Conservation (phyloP, 2,113 vertebrate genomes). For the Dipodomys ordii region DNA sequence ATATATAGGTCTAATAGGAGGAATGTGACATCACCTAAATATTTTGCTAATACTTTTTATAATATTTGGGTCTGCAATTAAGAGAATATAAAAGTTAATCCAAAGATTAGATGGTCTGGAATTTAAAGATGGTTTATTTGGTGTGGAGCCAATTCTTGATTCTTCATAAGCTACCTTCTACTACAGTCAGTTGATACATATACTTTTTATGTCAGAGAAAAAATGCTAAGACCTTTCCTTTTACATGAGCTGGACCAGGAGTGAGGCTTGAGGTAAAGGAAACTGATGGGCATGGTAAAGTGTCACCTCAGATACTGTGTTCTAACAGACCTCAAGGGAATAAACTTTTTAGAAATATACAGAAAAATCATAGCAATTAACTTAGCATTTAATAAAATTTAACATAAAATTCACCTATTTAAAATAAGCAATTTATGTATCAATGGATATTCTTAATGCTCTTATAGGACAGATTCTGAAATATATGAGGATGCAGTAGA, state of each 20-base stretch:
- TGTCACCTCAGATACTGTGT: background rate
- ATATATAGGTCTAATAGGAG: background rate
- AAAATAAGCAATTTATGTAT: constrained; percentile 13
- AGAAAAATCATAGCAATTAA: background rate
- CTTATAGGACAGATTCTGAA: constrained; percentile 96
- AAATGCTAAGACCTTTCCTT: constrained; percentile 32
- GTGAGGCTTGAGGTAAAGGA: background rate
- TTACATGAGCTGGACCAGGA: background rate
- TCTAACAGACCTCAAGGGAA: constrained; percentile 17
- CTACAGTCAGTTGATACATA: background rate
- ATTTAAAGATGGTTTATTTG: background rate
- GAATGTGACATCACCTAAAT: background rate
- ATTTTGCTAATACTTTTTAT: constrained; percentile 22
- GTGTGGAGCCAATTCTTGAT: background rate
- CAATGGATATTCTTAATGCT: constrained; percentile 45
- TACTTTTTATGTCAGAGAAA: background rate
- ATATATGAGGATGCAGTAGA: constrained; percentile 99
- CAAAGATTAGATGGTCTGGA: background rate
- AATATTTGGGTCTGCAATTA: background rate
- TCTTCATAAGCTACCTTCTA: background rate
- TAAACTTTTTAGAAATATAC: constrained; percentile 19
- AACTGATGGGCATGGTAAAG: background rate
- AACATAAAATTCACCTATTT: background rate
- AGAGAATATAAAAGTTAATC: constrained; percentile 58
- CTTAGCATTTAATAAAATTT: background rate